A percentile compares a stretch with the other conserved stretches of the same genome.
Conservation (phyloP, 1,140 invertebrate species). For the Drosophila auraria region DNA sequence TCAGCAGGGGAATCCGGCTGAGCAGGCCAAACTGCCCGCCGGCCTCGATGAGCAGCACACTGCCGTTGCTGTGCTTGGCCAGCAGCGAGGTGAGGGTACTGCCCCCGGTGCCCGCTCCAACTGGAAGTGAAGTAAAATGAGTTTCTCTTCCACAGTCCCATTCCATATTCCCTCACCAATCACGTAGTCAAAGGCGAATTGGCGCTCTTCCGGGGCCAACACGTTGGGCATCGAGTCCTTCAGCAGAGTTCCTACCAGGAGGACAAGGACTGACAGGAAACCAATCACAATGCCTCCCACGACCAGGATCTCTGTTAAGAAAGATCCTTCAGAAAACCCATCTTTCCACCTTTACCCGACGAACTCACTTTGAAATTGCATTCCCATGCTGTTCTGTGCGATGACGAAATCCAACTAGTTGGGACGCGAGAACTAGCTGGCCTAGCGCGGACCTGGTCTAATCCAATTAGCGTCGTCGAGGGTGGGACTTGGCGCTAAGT, state of each 20-base stretch:
- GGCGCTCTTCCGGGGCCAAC: conserved; percentile 32
- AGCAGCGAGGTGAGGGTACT: conserved; percentile 91
- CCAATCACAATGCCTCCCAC: conserved; percentile 58
- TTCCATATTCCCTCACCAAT: conserved; percentile 55
- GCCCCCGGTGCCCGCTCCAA: conserved; percentile 93
- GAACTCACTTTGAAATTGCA: conserved; percentile 65
- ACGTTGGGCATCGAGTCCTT: conserved; percentile 64
- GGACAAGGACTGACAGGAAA: conserved; percentile 49
- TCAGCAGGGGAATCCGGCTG: conserved; percentile 87
- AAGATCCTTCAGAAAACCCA: neutral
- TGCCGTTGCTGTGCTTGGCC: conserved; percentile 87
- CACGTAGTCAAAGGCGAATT: conserved; percentile 76
- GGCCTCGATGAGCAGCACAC: conserved; percentile 90
- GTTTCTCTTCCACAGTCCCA: neutral
- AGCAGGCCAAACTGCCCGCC: conserved; percentile 88
- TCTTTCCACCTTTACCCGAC: neutral
- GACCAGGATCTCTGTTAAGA: conserved; percentile 59
- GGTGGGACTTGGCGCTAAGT: conserved; percentile 21
- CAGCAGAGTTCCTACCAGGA: conserved; percentile 55
- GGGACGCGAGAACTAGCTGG: conserved; percentile 18
- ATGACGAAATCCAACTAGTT: conserved; percentile 66
- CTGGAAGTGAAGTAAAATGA: conserved; percentile 76
- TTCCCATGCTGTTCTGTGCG: conserved; percentile 30
- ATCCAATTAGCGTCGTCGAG: conserved; percentile 55
- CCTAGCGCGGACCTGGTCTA: conserved; percentile 43